Percentiles rank a stretch among this genome's conserved stretches.
phyloP scores from a whole-genome alignment of 1,140 invertebrate genomes.

The Cephus cinctus region DNA sequence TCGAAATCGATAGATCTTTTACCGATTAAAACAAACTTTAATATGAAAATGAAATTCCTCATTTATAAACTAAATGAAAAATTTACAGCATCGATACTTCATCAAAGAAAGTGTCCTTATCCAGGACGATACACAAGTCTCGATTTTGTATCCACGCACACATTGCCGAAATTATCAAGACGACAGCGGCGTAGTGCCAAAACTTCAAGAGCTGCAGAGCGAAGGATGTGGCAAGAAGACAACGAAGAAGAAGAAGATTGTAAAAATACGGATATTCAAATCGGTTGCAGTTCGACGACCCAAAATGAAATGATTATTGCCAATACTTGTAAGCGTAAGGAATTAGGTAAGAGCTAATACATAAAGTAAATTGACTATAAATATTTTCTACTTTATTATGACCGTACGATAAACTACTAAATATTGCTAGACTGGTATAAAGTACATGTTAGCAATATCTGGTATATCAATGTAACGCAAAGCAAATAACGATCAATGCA shows the following conservation, averaged over 20 bases:
- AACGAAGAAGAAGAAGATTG: constrained; percentile 37
- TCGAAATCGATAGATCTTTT: constrained; percentile 5
- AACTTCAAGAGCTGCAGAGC: constrained; percentile 22
- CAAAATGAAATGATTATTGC: constrained; percentile 50
- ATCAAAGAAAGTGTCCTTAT: constrained; percentile 54
- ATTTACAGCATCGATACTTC: constrained; percentile 47
- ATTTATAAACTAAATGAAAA: constrained; percentile 18
- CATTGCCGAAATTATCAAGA: constrained; percentile 16
- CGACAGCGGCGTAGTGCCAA: constrained; percentile 23
- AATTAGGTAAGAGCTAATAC: constrained; percentile 33
- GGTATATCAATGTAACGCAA: not conserved
- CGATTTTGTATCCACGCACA: constrained; percentile 21
- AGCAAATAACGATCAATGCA: not conserved
- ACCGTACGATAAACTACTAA: not conserved
- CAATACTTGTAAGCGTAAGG: constrained; percentile 42
- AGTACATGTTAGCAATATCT: not conserved
- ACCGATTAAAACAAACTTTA: too few relatives aligned
- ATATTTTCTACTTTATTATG: not conserved
- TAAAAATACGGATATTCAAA: constrained; percentile 40
- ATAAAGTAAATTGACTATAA: not conserved
- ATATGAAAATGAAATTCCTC: too few relatives aligned
- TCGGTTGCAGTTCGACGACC: constrained; percentile 44
- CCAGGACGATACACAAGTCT: constrained; percentile 50
- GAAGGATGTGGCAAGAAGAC: constrained; percentile 34
- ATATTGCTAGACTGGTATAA: too few relatives aligned